Conservation (phyloP, 2,888 invertebrate species). For the Zele albiditarsus region DNA sequence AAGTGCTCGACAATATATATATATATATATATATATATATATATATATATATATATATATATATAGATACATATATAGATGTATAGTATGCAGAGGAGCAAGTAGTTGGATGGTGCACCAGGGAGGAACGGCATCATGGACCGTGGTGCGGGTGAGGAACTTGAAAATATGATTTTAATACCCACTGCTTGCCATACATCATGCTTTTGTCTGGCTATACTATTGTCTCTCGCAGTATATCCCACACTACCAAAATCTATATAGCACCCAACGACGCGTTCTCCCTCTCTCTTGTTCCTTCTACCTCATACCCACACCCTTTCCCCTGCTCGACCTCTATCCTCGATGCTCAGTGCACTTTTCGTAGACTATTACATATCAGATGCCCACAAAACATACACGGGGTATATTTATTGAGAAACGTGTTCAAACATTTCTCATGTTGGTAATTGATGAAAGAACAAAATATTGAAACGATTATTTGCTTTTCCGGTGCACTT, state of each 20-base stretch:
- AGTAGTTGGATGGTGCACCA: constrained; percentile 31
- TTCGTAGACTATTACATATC: too few relatives aligned
- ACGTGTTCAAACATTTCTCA: too few relatives aligned
- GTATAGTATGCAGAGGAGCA: background rate
- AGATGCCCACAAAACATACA: too few relatives aligned
- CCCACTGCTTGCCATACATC: constrained; percentile 69
- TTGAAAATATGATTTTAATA: constrained; percentile 72
- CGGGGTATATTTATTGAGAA: too few relatives aligned
- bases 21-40: background rate
- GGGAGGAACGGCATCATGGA: constrained; percentile 19
- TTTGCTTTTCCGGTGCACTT: too few relatives aligned
- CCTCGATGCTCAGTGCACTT: too few relatives aligned
- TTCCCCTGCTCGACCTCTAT: too few relatives aligned
- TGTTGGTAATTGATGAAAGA: too few relatives aligned
- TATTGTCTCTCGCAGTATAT: constrained; percentile 66
- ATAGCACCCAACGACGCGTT: constrained; percentile 40
- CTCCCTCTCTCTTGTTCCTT: background rate
- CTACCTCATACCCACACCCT: background rate
- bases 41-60: background rate
- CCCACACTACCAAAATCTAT: constrained; percentile 57
- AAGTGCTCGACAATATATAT: constrained; percentile 6
- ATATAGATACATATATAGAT: background rate
- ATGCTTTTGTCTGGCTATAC: constrained; percentile 70
- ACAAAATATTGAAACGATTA: too few relatives aligned
- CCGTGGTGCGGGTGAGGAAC: constrained; percentile 39